phyloP scores from a whole-genome alignment of 2,797 vertebrate genomes.

The Pangasius mekongensis region DNA sequence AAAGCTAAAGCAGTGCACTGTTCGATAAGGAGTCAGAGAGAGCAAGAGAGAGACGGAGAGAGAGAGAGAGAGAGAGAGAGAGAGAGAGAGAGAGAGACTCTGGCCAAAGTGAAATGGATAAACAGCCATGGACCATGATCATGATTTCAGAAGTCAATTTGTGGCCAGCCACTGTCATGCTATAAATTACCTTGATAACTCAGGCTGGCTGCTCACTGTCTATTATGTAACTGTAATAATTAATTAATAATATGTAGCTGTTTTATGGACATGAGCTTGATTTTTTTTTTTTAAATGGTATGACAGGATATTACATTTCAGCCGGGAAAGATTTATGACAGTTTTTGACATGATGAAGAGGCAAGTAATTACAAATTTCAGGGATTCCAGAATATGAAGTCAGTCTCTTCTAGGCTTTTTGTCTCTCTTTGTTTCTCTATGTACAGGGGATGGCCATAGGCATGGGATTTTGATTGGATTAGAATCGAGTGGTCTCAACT shows the following conservation, averaged over 20 bases:
- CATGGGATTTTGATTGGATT: neutral
- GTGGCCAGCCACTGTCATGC: constrained; percentile 31
- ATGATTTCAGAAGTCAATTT: constrained; percentile 50
- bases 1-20: constrained; percentile 53
- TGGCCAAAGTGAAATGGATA: constrained; percentile 40
- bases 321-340: neutral
- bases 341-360: neutral
- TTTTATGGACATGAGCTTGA: constrained; percentile 14
- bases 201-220: constrained; percentile 36
- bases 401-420: neutral
- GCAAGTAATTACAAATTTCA: neutral
- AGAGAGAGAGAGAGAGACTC: constrained; percentile 18
- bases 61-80: constrained; percentile 17
- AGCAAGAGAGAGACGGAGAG: constrained; percentile 15
- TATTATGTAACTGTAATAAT: neutral
- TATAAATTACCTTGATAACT: constrained; percentile 51
- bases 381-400: neutral
- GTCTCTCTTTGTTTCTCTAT: neutral
- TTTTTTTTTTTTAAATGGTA: constrained; percentile 12
- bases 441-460: neutral
- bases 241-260: neutral
- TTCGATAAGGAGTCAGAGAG: constrained; percentile 15
- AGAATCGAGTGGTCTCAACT: neutral
- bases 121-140: constrained; percentile 49
- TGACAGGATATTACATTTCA: neutral